Base-by-base conservation (phyloP, 2,888 invertebrate genomes). In the Melieria picta region DNA sequence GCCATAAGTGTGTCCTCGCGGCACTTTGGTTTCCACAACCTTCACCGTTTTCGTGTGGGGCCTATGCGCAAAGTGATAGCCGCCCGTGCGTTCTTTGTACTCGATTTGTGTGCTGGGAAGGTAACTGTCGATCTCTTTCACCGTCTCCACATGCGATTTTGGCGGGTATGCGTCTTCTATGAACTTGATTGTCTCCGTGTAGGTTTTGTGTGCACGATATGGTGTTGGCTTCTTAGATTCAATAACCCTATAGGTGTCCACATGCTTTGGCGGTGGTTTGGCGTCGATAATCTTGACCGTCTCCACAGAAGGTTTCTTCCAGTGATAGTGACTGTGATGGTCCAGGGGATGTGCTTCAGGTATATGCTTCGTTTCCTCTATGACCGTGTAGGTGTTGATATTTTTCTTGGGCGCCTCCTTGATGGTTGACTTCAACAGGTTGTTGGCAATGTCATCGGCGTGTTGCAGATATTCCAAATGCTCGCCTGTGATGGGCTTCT, bases 371-470 rank as follows among this genome's bases (percentile, higher is more conserved):
- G 48, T 77, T 70, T 80, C 78, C 72, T 83, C 81, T 30, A 80
- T 78, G 13, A 83, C 77, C 4, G 78, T 80, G 30, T 79, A 80
- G 5, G 82, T 81, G 57, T 83, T 80, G 0, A 81, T 76, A 56
- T 80, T 79, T 63, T 80, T 77, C 45, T 78, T 77, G 7, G 78
- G 76, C n/a, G n/a, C n/a, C n/a, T n/a, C n/a, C n/a, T n/a, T n/a
- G n/a, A n/a, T n/a, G n/a, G n/a, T n/a, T n/a, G n/a, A n/a, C 4
- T 30, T 55, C 47, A 52, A 10, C 0, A 81, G 69, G 58, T 80
- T 81, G 6, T 78, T 77, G 0, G 81, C 77, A 58, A 78, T 69
- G 45, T 79, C 78, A 67, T 77, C 79, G 63, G 78, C 80, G 64
- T 79, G 79, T n/a, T 79, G 76, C 7, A 79, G 50, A 73, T 77